Evolutionary conservation across 2,797 vertebrate species (phyloP), one percentile per base, ranked within the genome.

Genomic region (Chaunax sp.): DNA sequence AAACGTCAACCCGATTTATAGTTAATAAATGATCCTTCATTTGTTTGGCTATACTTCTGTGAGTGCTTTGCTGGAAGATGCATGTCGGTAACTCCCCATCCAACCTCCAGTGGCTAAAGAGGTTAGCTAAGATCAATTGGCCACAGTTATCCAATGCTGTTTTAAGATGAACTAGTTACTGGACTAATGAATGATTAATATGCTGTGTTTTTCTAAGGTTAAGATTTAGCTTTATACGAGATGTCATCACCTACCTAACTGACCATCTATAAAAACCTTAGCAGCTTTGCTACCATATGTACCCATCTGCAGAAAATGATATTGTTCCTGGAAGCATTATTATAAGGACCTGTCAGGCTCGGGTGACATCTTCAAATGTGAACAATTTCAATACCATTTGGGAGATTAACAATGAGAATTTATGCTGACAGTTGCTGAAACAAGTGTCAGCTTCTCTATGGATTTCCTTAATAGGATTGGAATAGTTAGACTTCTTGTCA

Each of bases 291-390:
- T n/a, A 20, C 58, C 22, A 44, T 43, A 12, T 57, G 26, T 47
- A 25, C 52, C 35, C 57, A 78, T 88, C 64, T 86, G 69, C 68
- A 77, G 55, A 16, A 9, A 26, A 22, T 76, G 57, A 73, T 59
- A 61, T 66, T 66, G 8, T 16, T 64, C 15, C 41, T 73, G 41
- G 44, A 70, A 64, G 59, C 74, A 67, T 13, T 52, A 18, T 41
- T 57, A 12, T 55, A 40, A 73, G 51, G 43, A 64, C 59, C 53
- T 69, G 81, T 80, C 75, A 77, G 64, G 40, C 41, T 69, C 43
- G 33, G 45, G 60, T 78, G 69, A 83, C 74, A 73, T 67, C 59
- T 84, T 30, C 20, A 80, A 84, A 84, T 67, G 49, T 61, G 78
- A 77, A 81, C 61, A 73, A 76, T 75, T 65, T 58, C 72, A 77